phyloP scores from a whole-genome alignment of 2,113 vertebrate species.

The Oenanthe melanoleuca region DNA sequence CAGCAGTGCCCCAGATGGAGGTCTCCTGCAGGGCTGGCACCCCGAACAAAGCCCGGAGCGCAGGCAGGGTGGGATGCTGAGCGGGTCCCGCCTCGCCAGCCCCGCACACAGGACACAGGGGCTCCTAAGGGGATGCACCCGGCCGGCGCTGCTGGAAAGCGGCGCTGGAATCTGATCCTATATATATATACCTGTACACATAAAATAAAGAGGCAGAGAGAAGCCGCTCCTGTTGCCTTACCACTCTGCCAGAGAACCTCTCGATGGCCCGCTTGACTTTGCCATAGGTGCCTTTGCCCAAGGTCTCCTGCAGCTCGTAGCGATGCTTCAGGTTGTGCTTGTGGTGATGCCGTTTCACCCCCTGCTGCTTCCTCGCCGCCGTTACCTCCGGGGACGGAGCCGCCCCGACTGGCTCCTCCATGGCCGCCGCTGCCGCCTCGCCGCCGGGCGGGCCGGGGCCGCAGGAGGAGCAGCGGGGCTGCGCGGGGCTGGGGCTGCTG shows the following conservation, averaged over 20 bases:
- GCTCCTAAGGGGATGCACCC: neutral
- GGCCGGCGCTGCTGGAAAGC: accelerated
- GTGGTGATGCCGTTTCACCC: constrained; percentile 95
- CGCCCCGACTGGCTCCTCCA: constrained; percentile 5
- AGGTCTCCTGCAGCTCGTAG: constrained; percentile 96
- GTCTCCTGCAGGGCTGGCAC: neutral
- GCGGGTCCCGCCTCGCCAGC: neutral
- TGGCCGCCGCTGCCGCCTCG: neutral
- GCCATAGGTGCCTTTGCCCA: constrained; percentile 96
- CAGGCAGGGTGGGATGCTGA: neutral
- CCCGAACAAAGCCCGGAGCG: neutral
- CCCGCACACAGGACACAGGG: neutral
- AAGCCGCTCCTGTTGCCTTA: constrained; percentile 66
- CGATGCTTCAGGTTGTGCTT: constrained; percentile 99
- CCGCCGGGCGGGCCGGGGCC: neutral
- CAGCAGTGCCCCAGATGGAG: neutral
- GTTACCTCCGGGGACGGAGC: constrained; percentile 10
- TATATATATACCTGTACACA: accelerated
- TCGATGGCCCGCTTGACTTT: constrained; percentile 98
- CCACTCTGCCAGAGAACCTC: constrained; percentile 94
- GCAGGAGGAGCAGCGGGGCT: too few species aligned
- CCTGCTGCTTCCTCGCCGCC: constrained; percentile 74
- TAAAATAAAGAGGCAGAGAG: neutral
- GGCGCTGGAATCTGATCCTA: neutral
- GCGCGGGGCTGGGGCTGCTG: too few species aligned